Conservation (phyloP, 1,140 invertebrate genomes). For the Anoplophora glabripennis region DNA sequence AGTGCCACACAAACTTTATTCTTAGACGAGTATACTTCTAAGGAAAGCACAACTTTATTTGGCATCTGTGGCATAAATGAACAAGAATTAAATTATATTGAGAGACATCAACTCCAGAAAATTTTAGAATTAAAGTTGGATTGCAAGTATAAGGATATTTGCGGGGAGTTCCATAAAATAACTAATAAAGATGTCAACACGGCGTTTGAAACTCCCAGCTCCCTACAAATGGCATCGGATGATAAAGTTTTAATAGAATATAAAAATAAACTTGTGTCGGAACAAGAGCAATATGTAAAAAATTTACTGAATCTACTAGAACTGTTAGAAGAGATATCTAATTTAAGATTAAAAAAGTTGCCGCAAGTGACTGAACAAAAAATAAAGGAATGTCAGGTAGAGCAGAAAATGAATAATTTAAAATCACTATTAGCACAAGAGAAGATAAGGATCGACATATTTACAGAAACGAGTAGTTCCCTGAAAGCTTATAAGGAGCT, state of each 20-base stretch:
- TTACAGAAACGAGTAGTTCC: constrained; percentile 34
- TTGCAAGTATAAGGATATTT: constrained; percentile 17
- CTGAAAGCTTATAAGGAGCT: constrained; percentile 36
- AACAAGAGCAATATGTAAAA: constrained; percentile 31
- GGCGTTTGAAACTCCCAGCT: constrained; percentile 1
- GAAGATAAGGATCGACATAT: constrained; percentile 34
- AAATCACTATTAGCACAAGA: constrained; percentile 27
- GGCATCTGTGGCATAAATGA: constrained; percentile 17
- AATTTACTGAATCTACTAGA: constrained; percentile 25
- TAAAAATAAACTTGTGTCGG: constrained; percentile 22
- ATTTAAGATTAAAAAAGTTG: constrained; percentile 26
- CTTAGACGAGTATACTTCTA: constrained; percentile 11
- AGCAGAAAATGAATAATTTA: constrained; percentile 28
- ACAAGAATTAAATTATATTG: constrained; percentile 23
- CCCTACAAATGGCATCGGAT: constrained; percentile 14
- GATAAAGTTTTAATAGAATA: constrained; percentile 21
- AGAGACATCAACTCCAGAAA: constrained; percentile 18
- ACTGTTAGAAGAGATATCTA: constrained; percentile 31
- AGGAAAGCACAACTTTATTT: constrained; percentile 10
- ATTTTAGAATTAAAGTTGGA: constrained; percentile 19
- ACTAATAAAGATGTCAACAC: constrained; percentile 11
- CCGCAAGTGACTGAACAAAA: constrained; percentile 23
- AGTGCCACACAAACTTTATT: constrained; percentile 13
- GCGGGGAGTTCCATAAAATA: constrained; percentile 8
- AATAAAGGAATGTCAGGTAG: constrained; percentile 28